phyloP scores from a whole-genome alignment of 2,888 invertebrate species.

The Volucella inanis region DNA sequence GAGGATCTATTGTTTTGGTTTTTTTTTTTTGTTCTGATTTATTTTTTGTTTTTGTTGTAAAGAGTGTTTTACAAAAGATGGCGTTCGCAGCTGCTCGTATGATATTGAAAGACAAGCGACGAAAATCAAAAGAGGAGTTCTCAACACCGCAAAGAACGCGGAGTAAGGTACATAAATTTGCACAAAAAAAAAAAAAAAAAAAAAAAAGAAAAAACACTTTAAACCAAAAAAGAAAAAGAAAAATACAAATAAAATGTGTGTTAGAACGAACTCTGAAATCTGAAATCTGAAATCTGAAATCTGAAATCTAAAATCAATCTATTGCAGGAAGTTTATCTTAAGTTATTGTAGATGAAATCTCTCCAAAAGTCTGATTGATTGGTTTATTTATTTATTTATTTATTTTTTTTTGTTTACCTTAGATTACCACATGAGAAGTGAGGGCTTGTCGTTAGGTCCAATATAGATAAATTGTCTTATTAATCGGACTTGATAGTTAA shows the following conservation, averaged over 20 bases:
- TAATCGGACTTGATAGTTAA: too few species aligned
- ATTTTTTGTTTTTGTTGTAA: conserved; percentile 1
- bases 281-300: not conserved
- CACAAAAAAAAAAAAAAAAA: conserved; percentile 13
- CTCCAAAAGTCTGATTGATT: conserved; percentile 23
- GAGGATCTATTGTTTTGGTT: too few species aligned
- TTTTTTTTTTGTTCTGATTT: not conserved
- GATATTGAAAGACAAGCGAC: conserved; percentile 92
- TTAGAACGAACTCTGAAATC: not conserved
- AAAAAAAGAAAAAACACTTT: not conserved
- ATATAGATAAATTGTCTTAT: too few species aligned
- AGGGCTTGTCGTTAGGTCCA: not conserved
- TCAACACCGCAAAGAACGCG: conserved; percentile 87
- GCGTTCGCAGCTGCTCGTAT: conserved; percentile 93
- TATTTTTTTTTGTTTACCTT: conserved; percentile 24
- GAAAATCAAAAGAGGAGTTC: conserved; percentile 93
- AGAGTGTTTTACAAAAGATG: conserved; percentile 84
- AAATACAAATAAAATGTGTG: not conserved
- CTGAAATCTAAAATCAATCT: conserved; percentile 1
- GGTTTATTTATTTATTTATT: conserved; percentile 4
- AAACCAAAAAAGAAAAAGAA: not conserved
- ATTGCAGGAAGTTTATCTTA: conserved; percentile 12
- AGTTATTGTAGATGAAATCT: not conserved
- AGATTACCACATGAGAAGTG: conserved; percentile 56
- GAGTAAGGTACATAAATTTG: conserved; percentile 88